Evolutionary conservation across 2,888 invertebrate species (phyloP).

Genomic region (Orthonevra nobilis): DNA sequence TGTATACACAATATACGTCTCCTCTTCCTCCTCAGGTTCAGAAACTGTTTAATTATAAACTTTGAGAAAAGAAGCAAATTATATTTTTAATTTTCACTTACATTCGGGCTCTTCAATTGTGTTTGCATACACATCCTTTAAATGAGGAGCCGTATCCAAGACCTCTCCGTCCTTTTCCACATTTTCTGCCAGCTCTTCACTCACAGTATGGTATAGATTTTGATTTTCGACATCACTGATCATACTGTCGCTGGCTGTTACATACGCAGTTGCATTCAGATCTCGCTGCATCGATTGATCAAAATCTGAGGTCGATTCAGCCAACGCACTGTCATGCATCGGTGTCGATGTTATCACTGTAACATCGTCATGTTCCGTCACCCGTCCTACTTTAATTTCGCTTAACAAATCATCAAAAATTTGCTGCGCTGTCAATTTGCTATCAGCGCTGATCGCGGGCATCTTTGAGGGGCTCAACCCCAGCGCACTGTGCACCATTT

Average conservation of each 20-base stretch:
- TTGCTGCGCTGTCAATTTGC: conserved; percentile 73
- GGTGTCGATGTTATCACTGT: conserved; percentile 73
- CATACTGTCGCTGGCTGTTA: conserved; percentile 73
- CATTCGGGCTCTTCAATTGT: conserved; percentile 69
- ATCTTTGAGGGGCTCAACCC: conserved; percentile 77
- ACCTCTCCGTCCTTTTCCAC: conserved; percentile 8
- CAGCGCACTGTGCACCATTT: conserved; percentile 82
- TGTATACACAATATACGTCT: conserved; percentile 76
- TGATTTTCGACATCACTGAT: conserved; percentile 66
- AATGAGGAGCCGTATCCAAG: conserved; percentile 73
- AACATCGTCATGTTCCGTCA: neutral
- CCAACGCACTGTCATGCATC: conserved; percentile 61
- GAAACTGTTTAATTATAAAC: conserved; percentile 73
- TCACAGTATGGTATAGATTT: conserved; percentile 71
- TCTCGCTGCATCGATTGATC: conserved; percentile 71
- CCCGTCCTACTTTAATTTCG: conserved; percentile 68
- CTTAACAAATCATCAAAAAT: conserved; percentile 75
- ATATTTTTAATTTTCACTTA: conserved; percentile 21
- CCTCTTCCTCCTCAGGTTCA: conserved; percentile 79
- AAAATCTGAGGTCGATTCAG: conserved; percentile 27
- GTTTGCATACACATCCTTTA: conserved; percentile 73
- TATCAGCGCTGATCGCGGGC: conserved; percentile 20
- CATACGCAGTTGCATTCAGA: conserved; percentile 34
- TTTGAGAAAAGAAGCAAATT: neutral
- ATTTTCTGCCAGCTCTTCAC: conserved; percentile 9